Percentiles rank a stretch among this genome's conserved stretches.
Evolutionary conservation across 2,113 vertebrate genomes (phyloP).

Genomic region (Paralichthys olivaceus): DNA sequence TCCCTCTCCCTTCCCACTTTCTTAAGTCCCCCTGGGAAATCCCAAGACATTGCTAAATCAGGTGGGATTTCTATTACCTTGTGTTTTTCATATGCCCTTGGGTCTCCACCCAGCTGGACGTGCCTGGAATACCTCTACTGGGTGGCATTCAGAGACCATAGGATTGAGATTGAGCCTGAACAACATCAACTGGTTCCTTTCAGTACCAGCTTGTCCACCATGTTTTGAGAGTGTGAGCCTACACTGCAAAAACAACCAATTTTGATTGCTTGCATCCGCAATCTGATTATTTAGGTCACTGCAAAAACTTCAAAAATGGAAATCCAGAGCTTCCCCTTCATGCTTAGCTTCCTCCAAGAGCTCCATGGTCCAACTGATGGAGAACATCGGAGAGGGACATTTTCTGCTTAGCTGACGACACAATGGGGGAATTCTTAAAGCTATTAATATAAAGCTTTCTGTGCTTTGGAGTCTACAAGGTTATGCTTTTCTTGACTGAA

Average conservation of each 20-base stretch:
- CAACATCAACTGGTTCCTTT: neutral
- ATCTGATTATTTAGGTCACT: neutral
- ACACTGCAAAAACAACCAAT: neutral
- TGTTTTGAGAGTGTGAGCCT: neutral
- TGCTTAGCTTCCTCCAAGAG: neutral
- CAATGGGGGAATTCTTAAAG: neutral
- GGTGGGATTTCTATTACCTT: neutral
- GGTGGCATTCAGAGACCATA: neutral
- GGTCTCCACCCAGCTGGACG: neutral
- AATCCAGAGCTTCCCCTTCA: neutral
- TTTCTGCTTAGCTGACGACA: neutral
- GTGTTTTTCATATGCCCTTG: neutral
- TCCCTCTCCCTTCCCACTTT: neutral
- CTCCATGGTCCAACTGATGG: no score
- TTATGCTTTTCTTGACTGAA: neutral
- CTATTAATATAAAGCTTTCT: slow-evolving; percentile 1
- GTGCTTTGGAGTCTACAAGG: neutral
- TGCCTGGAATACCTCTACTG: neutral
- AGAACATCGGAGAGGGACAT: neutral
- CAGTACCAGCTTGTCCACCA: neutral
- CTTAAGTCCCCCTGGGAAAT: neutral
- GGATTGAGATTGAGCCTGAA: neutral
- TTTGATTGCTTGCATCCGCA: neutral
- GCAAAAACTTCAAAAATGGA: neutral
- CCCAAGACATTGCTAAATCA: neutral